These are phyloP conservation scores for Danionella dracula DNA, from an alignment of 2,797 vertebrate genomes.

Conservation along the genomic window DNA sequence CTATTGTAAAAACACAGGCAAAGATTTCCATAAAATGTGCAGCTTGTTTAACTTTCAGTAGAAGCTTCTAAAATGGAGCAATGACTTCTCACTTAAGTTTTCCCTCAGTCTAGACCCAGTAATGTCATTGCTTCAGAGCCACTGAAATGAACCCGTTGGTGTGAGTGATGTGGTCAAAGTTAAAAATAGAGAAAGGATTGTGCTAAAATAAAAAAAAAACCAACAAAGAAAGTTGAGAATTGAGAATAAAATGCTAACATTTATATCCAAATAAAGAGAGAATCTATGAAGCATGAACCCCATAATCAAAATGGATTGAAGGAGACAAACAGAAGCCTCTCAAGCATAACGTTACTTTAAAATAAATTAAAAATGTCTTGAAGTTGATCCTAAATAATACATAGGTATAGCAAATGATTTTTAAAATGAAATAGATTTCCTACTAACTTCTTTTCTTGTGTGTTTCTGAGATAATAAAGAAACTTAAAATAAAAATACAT, in stretches of 20 bases:
- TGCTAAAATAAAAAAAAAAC: constrained; percentile 16
- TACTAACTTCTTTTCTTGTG: too few species aligned
- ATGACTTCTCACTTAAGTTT: not conserved
- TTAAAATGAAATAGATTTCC: too few species aligned
- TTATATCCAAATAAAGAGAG: too few species aligned
- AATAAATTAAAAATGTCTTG: too few species aligned
- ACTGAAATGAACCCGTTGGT: constrained; percentile 12
- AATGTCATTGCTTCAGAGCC: not conserved
- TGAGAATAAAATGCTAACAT: too few species aligned
- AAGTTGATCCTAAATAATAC: too few species aligned
- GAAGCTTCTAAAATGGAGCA: constrained; percentile 25
- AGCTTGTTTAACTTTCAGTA: constrained; percentile 39
- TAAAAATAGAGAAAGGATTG: constrained; percentile 15
- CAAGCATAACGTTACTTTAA: too few species aligned
- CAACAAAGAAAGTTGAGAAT: constrained; percentile 44
- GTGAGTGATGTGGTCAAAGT: constrained; percentile 37
- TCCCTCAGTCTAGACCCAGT: constrained; percentile 16
- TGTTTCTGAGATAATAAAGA: too few species aligned
- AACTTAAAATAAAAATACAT: too few species aligned
- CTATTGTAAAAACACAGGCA: constrained; percentile 38
- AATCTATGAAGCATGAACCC: not conserved
- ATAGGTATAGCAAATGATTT: too few species aligned
- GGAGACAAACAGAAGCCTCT: constrained; percentile 4
- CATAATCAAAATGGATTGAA: too few species aligned
- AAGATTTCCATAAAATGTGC: constrained; percentile 45